These are phyloP conservation scores for Hyposmocoma kahamanoa DNA, from an alignment of 1,140 invertebrate species.

Conservation along the genomic window DNA sequence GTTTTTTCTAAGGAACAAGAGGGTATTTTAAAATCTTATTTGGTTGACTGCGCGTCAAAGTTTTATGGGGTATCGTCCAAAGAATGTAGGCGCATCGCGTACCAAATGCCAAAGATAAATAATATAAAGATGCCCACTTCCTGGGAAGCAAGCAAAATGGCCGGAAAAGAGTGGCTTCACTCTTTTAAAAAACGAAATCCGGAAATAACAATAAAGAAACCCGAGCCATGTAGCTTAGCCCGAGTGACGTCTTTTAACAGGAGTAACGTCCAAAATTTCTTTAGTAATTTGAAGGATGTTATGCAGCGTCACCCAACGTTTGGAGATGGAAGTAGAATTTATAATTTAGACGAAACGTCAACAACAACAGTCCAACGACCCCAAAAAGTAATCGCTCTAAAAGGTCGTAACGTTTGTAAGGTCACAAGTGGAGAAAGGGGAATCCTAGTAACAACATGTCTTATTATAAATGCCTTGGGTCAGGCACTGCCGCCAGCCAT, in stretches of 20 bases:
- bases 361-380: slow-evolving; percentile 60
- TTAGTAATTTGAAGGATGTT: slow-evolving; percentile 10
- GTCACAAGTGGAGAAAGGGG: slow-evolving; percentile 58
- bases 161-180: not conserved
- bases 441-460: slow-evolving; percentile 46
- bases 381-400: slow-evolving; percentile 30
- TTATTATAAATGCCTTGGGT: slow-evolving; percentile 48
- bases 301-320: slow-evolving; percentile 13
- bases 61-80: not conserved
- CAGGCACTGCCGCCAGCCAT: slow-evolving; percentile 53
- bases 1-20: not conserved
- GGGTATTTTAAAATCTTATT: not conserved
- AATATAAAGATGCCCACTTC: not conserved
- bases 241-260: not conserved
- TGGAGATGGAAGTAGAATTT: slow-evolving; percentile 25
- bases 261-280: slow-evolving; percentile 6
- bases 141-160: not conserved
- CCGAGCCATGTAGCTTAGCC: not conserved
- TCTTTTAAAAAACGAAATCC: not conserved
- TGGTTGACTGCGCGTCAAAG: not conserved
- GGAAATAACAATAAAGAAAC: not conserved
- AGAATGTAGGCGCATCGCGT: not conserved
- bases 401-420: slow-evolving; percentile 55
- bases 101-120: not conserved
- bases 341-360: slow-evolving; percentile 60